Evolutionary conservation across 2,113 vertebrate genomes (phyloP).

Genomic region (Phylloscopus trochilus): DNA sequence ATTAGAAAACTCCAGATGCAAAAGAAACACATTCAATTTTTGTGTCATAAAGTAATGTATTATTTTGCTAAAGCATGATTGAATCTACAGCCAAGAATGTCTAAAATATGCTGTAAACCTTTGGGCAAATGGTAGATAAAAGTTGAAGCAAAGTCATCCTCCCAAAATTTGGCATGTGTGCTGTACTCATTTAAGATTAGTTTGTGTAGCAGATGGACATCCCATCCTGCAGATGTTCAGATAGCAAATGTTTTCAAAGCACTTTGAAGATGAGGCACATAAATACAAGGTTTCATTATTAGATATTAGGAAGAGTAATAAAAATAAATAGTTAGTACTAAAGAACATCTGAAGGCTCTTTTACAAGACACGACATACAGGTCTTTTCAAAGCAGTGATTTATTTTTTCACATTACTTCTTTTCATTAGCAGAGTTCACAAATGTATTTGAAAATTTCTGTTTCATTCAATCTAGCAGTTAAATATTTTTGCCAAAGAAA

Average conservation of each 20-base stretch:
- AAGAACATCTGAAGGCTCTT: constrained; percentile 22
- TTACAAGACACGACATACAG: neutral
- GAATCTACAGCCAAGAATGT: neutral
- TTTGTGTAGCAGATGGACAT: neutral
- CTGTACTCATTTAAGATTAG: neutral
- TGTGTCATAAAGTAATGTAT: neutral
- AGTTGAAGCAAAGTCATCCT: neutral
- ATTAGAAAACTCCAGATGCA: neutral
- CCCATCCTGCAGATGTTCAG: constrained; percentile 2
- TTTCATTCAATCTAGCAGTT: neutral
- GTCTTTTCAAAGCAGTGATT: neutral
- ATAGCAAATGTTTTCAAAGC: constrained; percentile 24
- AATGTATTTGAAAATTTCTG: constrained; percentile 14
- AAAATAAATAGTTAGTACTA: constrained; percentile 11
- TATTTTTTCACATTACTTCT: neutral
- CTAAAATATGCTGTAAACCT: neutral
- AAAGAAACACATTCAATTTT: neutral
- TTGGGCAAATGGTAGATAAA: neutral
- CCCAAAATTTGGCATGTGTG: neutral
- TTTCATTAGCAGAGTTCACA: constrained; percentile 14
- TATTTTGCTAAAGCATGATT: neutral
- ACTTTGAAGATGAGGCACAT: constrained; percentile 24
- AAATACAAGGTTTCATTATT: constrained; percentile 39
- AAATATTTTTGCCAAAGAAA: constrained; percentile 5
- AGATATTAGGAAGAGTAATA: constrained; percentile 29